phyloP scores from a whole-genome alignment of 2,888 invertebrate species.

The Drosophila eohydei region DNA sequence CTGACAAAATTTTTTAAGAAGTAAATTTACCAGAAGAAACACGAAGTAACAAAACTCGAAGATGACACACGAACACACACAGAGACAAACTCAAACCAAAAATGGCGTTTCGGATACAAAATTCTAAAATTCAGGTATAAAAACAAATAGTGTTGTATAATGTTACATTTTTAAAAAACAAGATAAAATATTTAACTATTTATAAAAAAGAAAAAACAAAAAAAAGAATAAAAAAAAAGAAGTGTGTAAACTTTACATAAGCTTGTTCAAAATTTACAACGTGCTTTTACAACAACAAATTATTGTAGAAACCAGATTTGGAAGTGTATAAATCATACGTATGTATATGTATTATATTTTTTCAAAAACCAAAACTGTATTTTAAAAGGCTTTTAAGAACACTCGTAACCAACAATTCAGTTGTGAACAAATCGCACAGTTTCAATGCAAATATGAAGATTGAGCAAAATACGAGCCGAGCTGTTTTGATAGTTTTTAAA shows the following conservation, averaged over 20 bases:
- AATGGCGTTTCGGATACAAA: slow-evolving; percentile 84
- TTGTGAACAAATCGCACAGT: slow-evolving; percentile 64
- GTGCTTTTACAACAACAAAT: slow-evolving; percentile 71
- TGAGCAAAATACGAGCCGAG: not conserved
- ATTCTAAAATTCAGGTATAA: slow-evolving; percentile 85
- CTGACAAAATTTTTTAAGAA: slow-evolving; percentile 54
- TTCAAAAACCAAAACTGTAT: slow-evolving; percentile 61
- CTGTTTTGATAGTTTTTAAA: slow-evolving; percentile 71
- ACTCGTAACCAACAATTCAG: slow-evolving; percentile 43
- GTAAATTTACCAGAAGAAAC: slow-evolving; percentile 46
- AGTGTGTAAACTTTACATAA: slow-evolving; percentile 46
- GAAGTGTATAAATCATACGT: slow-evolving; percentile 25
- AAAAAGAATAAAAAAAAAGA: slow-evolving; percentile 35
- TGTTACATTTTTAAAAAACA: slow-evolving; percentile 72
- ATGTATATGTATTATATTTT: slow-evolving; percentile 60
- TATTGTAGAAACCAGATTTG: slow-evolving; percentile 62
- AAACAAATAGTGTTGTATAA: slow-evolving; percentile 77
- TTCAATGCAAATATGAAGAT: slow-evolving; percentile 21
- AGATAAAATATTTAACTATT: slow-evolving; percentile 65
- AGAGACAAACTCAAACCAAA: slow-evolving; percentile 57
- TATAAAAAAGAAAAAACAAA: slow-evolving; percentile 47
- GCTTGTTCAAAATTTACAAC: slow-evolving; percentile 70
- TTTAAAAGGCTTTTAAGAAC: slow-evolving; percentile 70
- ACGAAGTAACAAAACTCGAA: slow-evolving; percentile 23
- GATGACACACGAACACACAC: slow-evolving; percentile 33